These are phyloP conservation scores for Artibeus lituratus DNA, from an alignment of 2,797 vertebrate genomes.

Conservation along the genomic window DNA sequence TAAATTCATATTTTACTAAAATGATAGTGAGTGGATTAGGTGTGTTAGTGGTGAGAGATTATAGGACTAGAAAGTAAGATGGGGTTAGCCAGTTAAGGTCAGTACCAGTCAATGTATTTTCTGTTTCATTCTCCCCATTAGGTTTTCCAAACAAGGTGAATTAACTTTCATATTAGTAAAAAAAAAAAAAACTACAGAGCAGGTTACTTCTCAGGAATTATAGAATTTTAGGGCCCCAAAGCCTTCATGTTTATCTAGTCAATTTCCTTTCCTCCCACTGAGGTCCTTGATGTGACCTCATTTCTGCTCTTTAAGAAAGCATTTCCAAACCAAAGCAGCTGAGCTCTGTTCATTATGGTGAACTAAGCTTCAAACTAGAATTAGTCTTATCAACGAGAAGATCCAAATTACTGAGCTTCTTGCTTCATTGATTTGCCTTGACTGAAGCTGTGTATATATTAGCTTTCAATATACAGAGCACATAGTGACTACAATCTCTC, in stretches of 20 bases:
- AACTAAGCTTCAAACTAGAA: not conserved
- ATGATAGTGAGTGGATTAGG: not conserved
- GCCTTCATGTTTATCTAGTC: not conserved
- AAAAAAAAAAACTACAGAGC: not conserved
- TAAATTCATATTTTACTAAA: not conserved
- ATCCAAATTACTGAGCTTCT: not conserved
- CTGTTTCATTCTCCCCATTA: not conserved
- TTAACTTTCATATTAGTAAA: not conserved
- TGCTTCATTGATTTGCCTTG: constrained; percentile 38
- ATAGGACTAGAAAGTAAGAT: not conserved
- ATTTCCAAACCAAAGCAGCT: constrained; percentile 26
- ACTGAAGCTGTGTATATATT: not conserved
- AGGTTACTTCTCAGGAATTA: not conserved
- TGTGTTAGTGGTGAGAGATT: not conserved
- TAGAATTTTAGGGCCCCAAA: not conserved
- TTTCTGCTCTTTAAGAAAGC: not conserved
- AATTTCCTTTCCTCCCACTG: not conserved
- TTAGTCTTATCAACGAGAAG: not conserved
- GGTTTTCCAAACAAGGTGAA: not conserved
- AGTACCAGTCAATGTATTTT: not conserved
- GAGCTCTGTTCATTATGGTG: not conserved
- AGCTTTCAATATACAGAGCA: not conserved
- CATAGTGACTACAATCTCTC: not conserved
- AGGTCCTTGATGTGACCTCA: not conserved
- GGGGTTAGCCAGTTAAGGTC: not conserved